A percentile compares a stretch with the other conserved stretches of the same genome.
phyloP scores from a whole-genome alignment of 2,888 invertebrate genomes.

The Plagiodera versicolora region DNA sequence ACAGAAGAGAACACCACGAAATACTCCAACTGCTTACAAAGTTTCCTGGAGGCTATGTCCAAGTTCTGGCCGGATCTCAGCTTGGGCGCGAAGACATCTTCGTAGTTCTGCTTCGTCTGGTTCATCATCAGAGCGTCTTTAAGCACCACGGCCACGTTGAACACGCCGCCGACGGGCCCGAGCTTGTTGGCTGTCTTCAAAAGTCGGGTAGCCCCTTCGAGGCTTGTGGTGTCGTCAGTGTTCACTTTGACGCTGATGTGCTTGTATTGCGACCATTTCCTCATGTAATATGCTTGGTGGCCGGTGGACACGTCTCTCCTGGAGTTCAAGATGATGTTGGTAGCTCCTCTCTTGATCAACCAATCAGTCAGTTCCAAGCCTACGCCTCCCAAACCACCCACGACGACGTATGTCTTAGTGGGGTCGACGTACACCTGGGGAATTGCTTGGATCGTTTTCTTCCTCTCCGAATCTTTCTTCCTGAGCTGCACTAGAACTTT shows the following conservation, averaged over 20 bases:
- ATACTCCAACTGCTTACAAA: conserved; percentile 51
- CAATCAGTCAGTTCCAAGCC: conserved; percentile 65
- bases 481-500: conserved; percentile 61
- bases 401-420: conserved; percentile 46
- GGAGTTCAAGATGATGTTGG: conserved; percentile 62
- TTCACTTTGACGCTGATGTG: conserved; percentile 53
- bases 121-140: conserved; percentile 60
- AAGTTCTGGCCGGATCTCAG: conserved; percentile 61
- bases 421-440: conserved; percentile 39
- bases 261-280: conserved; percentile 33
- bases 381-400: conserved; percentile 68
- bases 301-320: conserved; percentile 61
- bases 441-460: conserved; percentile 29
- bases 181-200: conserved; percentile 51
- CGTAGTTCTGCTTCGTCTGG: conserved; percentile 57
- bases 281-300: conserved; percentile 61
- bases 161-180: conserved; percentile 61
- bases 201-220: conserved; percentile 52
- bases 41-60: conserved; percentile 57
- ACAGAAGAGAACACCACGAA: conserved; percentile 41
- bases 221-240: conserved; percentile 51
- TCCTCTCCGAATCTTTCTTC: conserved; percentile 32
- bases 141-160: conserved; percentile 55
- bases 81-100: conserved; percentile 61
- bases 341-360: conserved; percentile 63